Base-by-base conservation (phyloP, 1,140 invertebrate species). In the Pogonognathellus flavescens region DNA sequence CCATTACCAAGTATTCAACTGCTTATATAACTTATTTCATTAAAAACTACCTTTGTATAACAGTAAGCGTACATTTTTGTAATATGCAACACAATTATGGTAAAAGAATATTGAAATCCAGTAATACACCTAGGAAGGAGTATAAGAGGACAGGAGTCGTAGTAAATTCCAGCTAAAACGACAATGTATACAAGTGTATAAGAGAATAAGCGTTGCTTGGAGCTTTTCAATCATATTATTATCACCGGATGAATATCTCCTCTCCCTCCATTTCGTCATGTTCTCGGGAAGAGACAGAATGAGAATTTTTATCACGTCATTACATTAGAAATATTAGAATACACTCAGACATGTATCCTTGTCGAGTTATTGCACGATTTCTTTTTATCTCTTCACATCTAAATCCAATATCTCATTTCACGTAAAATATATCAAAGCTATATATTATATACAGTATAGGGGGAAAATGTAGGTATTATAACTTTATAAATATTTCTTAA, bases 351-450 rank as follows among this genome's bases (percentile, higher is more conserved):
- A 6, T 41, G 6, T n/a, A 57, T 57, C 53, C 53, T 57, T 57
- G 11, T 57, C 1, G 53, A 5, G 53, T 57, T 57, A 57, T 57
- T 57, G n/a, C 53, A n/a, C 53, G 11, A 57, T 57, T 57, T n/a
- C 53, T 57, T 57, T 57, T 57, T 41, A n/a, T 57, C 53, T 57
- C 53, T 9, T 57, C 53, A n/a, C 53, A 57, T 57, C 53, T 57
- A 57, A 57, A 57, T 57, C 53, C 53, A 57, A 57, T 57, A 57
- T 57, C 53, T 57, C 53, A 57, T 57, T 57, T 57, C 53, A 57
- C n/a, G 2, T 57, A n/a, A 1, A 41, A 41, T 41, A 41, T 41
- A 41, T n/a, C n/a, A 41, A 41, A 41, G 31, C 31, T 41, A 41
- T 1, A 41, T 41, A 3, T 6, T 41, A 41, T 6, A 41, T 41